These are phyloP conservation scores for Leistus spinibarbis DNA, from an alignment of 2,888 invertebrate genomes.

Conservation along the genomic window DNA sequence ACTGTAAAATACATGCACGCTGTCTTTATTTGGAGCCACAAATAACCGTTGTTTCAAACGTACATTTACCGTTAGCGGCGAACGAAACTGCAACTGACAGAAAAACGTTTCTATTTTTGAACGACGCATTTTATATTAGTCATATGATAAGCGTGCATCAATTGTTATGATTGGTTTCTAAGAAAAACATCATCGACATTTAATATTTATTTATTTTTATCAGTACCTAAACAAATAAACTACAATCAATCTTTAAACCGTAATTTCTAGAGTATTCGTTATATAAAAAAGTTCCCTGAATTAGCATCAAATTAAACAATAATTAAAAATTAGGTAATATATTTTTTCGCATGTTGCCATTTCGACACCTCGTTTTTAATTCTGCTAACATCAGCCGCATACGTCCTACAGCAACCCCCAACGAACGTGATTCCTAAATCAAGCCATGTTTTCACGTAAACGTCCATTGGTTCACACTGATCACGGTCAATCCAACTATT, in stretches of 20 bases:
- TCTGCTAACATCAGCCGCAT: slow-evolving; percentile 77
- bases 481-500: slow-evolving; percentile 75
- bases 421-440: slow-evolving; percentile 81
- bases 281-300: background rate
- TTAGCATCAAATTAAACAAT: background rate
- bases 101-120: background rate
- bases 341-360: slow-evolving; percentile 51
- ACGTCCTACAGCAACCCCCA: slow-evolving; percentile 91
- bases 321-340: slow-evolving; percentile 10
- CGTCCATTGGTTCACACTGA: slow-evolving; percentile 72
- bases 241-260: background rate
- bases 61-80: too few species aligned
- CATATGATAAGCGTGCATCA: background rate
- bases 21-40: too few species aligned
- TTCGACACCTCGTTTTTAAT: slow-evolving; percentile 69
- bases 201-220: background rate
- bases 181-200: background rate
- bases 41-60: background rate
- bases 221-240: background rate
- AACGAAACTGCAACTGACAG: background rate
- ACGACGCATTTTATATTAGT: background rate
- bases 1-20: too few species aligned
- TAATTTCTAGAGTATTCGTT: background rate
- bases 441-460: slow-evolving; percentile 80
- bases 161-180: background rate